Evolutionary conservation across 2,797 vertebrate species (phyloP).

Genomic region (Ctenochaetus hawaiiensis): DNA sequence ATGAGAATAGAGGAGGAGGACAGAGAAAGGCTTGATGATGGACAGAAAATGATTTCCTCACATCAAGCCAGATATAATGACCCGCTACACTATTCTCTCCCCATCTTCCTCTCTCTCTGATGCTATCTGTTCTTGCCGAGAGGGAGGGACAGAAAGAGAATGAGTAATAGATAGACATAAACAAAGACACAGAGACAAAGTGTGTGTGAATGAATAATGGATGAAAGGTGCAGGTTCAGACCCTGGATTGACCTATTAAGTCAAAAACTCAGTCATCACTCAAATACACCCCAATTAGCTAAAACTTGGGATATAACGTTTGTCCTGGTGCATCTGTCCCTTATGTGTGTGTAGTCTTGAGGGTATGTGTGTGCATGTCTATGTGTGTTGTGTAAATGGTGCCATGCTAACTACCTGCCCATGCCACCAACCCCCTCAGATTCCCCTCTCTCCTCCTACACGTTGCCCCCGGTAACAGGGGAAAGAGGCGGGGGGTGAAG

Average conservation of each 20-base stretch:
- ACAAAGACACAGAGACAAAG: slow-evolving; percentile 3
- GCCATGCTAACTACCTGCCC: slow-evolving; percentile 67
- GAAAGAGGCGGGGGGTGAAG: slow-evolving; percentile 16
- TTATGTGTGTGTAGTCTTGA: neutral
- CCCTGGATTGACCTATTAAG: slow-evolving; percentile 42
- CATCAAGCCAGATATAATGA: slow-evolving; percentile 41
- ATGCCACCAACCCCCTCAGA: slow-evolving; percentile 53
- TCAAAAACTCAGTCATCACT: slow-evolving; percentile 41
- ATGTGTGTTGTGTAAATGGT: neutral
- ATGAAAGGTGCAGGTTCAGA: slow-evolving; percentile 50
- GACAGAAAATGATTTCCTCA: slow-evolving; percentile 51
- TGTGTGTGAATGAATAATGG: slow-evolving; percentile 49
- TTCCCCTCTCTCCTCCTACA: slow-evolving; percentile 58
- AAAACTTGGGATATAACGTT: slow-evolving; percentile 23
- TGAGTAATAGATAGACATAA: slow-evolving; percentile 31
- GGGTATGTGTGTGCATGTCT: neutral
- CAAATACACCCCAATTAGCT: slow-evolving; percentile 2
- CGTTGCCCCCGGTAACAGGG: slow-evolving; percentile 75
- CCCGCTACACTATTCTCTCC: slow-evolving; percentile 29
- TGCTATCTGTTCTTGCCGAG: slow-evolving; percentile 42
- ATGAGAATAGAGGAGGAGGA: slow-evolving; percentile 37
- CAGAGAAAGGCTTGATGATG: slow-evolving; percentile 37
- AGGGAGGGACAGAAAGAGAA: slow-evolving; percentile 33
- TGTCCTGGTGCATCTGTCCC: neutral
- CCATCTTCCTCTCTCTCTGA: slow-evolving; percentile 34